Conservation (phyloP, 2,113 vertebrate genomes). For the Pantherophis guttatus region DNA sequence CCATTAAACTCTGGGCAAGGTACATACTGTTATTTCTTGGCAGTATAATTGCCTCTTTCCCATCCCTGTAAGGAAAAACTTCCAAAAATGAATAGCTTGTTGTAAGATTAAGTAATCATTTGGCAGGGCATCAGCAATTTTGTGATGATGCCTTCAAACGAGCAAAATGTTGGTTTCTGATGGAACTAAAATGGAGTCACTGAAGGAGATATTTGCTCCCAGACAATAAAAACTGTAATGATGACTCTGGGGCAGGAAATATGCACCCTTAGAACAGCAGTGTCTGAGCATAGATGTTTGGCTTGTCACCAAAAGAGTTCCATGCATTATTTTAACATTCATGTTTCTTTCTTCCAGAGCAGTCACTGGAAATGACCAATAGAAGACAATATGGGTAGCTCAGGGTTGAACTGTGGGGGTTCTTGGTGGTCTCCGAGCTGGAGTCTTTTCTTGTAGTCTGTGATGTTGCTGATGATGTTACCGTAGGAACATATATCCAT, state of each 20-base stretch:
- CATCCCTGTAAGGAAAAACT: neutral
- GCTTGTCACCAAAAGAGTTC: neutral
- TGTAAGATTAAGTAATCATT: constrained; percentile 37
- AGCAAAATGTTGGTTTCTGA: constrained; percentile 31
- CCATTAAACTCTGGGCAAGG: constrained; percentile 51
- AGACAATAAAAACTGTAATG: neutral
- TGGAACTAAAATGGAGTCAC: neutral
- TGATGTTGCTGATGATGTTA: too few species aligned
- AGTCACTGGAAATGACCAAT: too few species aligned
- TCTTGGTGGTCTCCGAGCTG: too few species aligned
- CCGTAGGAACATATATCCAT: too few species aligned
- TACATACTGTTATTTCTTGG: constrained; percentile 34
- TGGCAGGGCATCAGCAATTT: constrained; percentile 31
- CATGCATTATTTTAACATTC: neutral
- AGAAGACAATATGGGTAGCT: too few species aligned
- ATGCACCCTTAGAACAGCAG: neutral
- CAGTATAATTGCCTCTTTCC: neutral
- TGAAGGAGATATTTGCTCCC: neutral
- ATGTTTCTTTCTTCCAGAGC: neutral
- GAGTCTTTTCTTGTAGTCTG: too few species aligned
- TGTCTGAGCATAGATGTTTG: neutral
- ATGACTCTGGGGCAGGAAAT: neutral
- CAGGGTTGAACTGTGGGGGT: too few species aligned
- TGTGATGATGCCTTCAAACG: constrained; percentile 13
- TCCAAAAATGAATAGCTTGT: constrained; percentile 45